A percentile compares a stretch with the other conserved stretches of the same genome.
phyloP scores from a whole-genome alignment of 2,888 invertebrate species.

The Laothoe populi region DNA sequence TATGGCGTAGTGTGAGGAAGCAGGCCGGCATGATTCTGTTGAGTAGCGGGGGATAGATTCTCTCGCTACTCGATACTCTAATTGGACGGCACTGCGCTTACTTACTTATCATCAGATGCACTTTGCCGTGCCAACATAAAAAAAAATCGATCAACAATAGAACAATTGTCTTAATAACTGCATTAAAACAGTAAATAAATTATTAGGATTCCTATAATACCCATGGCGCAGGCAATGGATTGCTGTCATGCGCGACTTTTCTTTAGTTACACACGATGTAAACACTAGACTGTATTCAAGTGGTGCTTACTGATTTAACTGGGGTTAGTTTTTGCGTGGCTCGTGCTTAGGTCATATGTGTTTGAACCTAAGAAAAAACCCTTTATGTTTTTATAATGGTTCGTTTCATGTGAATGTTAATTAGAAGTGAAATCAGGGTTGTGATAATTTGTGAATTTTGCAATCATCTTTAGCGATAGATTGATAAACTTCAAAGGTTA shows the following conservation, averaged over 20 bases:
- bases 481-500: too few relatives aligned
- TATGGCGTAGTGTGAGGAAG: too few relatives aligned
- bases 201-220: not conserved
- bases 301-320: constrained; percentile 16
- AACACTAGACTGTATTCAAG: constrained; percentile 1
- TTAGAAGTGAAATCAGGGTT: not conserved
- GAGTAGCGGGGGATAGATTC: too few relatives aligned
- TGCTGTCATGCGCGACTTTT: constrained; percentile 18
- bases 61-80: too few relatives aligned
- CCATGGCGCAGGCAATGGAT: constrained; percentile 8
- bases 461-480: too few relatives aligned
- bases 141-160: too few relatives aligned
- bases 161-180: not conserved
- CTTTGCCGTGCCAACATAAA: too few relatives aligned
- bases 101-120: too few relatives aligned
- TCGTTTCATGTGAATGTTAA: constrained; percentile 11
- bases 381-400: constrained; percentile 4
- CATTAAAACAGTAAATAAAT: not conserved
- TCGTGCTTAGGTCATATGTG: constrained; percentile 43
- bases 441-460: not conserved
- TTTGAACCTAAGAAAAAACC: constrained; percentile 29
- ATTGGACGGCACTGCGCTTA: too few relatives aligned
- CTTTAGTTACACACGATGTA: constrained; percentile 8
- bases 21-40: too few relatives aligned
- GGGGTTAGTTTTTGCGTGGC: constrained; percentile 44